Percentiles rank a stretch among this genome's conserved stretches.
Evolutionary conservation across 1,140 invertebrate species (phyloP).

Genomic region (Leptonema lineaticorne): DNA sequence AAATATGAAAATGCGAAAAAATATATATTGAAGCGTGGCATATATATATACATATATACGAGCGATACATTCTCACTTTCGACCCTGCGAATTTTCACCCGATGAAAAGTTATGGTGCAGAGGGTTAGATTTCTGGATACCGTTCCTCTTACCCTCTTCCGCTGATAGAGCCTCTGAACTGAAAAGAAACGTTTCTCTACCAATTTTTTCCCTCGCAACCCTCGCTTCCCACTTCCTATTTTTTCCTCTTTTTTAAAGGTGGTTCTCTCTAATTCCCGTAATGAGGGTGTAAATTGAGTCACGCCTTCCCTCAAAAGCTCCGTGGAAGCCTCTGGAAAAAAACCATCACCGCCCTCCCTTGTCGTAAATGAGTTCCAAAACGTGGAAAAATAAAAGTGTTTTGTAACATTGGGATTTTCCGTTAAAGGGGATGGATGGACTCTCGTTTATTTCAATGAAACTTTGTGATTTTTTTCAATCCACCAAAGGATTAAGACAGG

Average conservation of each 20-base stretch:
- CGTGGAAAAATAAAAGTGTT: conserved; percentile 41
- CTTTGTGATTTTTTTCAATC: conserved; percentile 33
- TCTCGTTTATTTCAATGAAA: conserved; percentile 42
- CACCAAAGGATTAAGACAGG: conserved; percentile 36
- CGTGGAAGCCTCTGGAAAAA: background rate
- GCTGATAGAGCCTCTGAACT: conserved; percentile 8
- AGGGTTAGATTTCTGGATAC: background rate
- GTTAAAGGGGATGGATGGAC: conserved; percentile 39
- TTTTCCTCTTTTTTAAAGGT: conserved; percentile 26
- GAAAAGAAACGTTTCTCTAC: conserved; percentile 14
- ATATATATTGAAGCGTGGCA: too few species aligned
- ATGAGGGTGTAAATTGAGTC: conserved; percentile 41
- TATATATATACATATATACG: too few species aligned
- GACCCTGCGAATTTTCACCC: too few species aligned
- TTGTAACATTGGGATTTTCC: conserved; percentile 28
- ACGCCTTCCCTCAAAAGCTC: conserved; percentile 27
- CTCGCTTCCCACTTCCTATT: too few species aligned
- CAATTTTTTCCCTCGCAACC: too few species aligned
- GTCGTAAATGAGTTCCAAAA: conserved; percentile 39
- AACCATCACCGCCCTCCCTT: background rate
- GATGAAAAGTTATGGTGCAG: too few species aligned
- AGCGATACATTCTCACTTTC: too few species aligned
- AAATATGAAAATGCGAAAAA: too few species aligned
- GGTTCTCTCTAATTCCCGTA: conserved; percentile 35
- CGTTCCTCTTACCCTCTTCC: too few species aligned